Percentiles rank a stretch among this genome's conserved stretches.
phyloP scores from a whole-genome alignment of 2,797 vertebrate genomes.

The Pangasius macronema region DNA sequence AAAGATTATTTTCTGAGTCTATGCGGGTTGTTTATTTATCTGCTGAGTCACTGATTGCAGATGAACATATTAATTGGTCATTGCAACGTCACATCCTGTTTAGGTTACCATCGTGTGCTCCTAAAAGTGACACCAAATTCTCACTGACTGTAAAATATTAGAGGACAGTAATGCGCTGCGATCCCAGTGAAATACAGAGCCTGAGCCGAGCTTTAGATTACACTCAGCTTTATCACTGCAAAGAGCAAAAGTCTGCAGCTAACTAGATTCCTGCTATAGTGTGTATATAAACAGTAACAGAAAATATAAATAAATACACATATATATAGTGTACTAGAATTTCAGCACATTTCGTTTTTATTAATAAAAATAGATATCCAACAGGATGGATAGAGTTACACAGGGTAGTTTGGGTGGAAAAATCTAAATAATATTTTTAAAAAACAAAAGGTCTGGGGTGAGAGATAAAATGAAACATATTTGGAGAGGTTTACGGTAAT shows the following conservation, averaged over 20 bases:
- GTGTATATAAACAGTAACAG: neutral
- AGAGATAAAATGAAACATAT: neutral
- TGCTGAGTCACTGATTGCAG: too few relatives aligned
- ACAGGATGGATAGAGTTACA: neutral
- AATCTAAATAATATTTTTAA: neutral
- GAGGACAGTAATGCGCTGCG: neutral
- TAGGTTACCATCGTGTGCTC: neutral
- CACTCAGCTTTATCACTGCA: neutral
- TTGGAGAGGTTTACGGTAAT: neutral
- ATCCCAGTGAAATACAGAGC: neutral
- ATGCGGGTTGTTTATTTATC: neutral
- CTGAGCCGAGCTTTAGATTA: neutral
- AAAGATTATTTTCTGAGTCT: too few relatives aligned
- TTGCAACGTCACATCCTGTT: neutral
- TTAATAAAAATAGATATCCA: neutral
- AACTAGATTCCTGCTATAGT: neutral
- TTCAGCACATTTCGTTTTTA: neutral
- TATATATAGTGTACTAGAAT: neutral
- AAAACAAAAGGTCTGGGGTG: neutral
- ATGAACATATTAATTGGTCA: neutral
- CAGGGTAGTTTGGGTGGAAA: neutral
- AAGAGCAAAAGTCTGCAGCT: neutral
- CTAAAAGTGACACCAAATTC: neutral
- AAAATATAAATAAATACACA: too few relatives aligned
- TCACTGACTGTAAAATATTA: neutral